These are phyloP conservation scores for Poecilia wingei DNA, from an alignment of 2,797 vertebrate genomes.

Conservation along the genomic window DNA sequence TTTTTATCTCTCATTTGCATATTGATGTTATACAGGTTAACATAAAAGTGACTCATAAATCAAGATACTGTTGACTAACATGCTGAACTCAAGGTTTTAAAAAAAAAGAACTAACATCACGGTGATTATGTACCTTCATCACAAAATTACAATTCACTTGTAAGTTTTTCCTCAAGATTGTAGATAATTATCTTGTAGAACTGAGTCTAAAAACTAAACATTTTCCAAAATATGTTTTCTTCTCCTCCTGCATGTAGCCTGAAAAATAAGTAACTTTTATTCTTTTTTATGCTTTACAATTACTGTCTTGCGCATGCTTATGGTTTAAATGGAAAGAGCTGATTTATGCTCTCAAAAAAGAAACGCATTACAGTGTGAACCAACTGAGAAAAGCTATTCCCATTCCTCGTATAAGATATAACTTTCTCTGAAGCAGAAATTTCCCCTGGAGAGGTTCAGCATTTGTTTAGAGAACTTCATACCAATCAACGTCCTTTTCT, in stretches of 20 bases:
- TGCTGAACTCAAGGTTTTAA: background rate
- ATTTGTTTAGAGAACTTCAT: background rate
- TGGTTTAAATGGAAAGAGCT: background rate
- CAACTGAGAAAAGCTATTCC: background rate
- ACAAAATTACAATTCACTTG: background rate
- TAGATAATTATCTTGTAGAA: background rate
- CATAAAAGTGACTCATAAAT: background rate
- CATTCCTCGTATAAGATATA: background rate
- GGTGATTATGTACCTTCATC: background rate
- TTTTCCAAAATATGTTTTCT: background rate
- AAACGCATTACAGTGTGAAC: background rate
- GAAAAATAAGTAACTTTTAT: background rate
- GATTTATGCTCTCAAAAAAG: background rate
- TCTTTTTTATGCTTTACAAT: background rate
- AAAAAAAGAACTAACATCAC: background rate
- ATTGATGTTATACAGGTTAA: background rate
- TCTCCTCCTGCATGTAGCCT: background rate
- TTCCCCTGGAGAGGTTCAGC: background rate
- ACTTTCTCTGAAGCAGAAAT: background rate
- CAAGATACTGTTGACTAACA: background rate
- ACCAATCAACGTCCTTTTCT: background rate
- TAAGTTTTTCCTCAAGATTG: background rate
- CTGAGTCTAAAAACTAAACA: background rate
- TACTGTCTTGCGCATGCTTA: background rate
- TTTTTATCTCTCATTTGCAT: background rate